These are phyloP conservation scores for Drosophila guanche DNA, from an alignment of 1,140 invertebrate genomes.

Conservation along the genomic window DNA sequence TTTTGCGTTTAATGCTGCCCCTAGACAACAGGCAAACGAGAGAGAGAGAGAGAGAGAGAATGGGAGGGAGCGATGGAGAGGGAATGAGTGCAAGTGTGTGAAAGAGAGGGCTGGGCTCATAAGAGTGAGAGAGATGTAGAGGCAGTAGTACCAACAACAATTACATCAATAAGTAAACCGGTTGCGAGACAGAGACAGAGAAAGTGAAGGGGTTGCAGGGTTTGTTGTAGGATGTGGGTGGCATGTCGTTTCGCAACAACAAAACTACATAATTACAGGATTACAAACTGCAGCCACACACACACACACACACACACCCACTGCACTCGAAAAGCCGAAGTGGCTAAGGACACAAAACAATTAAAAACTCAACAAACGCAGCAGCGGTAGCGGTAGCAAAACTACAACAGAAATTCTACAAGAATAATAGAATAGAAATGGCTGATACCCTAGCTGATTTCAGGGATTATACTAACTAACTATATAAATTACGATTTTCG, in stretches of 20 bases:
- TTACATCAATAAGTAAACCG: constrained; percentile 73
- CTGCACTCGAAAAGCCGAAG: constrained; percentile 76
- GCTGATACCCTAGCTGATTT: too few species aligned
- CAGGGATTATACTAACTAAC: too few species aligned
- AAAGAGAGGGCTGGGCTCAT: background rate
- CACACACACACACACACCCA: constrained; percentile 29
- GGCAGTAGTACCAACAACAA: constrained; percentile 56
- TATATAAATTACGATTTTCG: too few species aligned
- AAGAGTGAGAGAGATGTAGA: background rate
- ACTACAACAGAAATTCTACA: too few species aligned
- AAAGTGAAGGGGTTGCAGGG: background rate
- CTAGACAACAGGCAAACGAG: constrained; percentile 39
- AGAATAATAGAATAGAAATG: too few species aligned
- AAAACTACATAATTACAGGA: constrained; percentile 79
- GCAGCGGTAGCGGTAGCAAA: too few species aligned
- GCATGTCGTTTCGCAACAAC: constrained; percentile 52
- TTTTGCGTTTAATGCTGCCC: constrained; percentile 69
- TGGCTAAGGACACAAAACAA: constrained; percentile 81
- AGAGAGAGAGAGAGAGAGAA: background rate
- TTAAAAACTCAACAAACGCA: constrained; percentile 57
- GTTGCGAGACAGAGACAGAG: background rate
- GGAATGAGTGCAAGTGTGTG: background rate
- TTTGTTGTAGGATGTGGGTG: constrained; percentile 12
- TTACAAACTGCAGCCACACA: constrained; percentile 71
- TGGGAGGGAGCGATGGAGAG: background rate